Base-by-base conservation (phyloP, 2,113 vertebrate species). In the Gallinago undulata region DNA sequence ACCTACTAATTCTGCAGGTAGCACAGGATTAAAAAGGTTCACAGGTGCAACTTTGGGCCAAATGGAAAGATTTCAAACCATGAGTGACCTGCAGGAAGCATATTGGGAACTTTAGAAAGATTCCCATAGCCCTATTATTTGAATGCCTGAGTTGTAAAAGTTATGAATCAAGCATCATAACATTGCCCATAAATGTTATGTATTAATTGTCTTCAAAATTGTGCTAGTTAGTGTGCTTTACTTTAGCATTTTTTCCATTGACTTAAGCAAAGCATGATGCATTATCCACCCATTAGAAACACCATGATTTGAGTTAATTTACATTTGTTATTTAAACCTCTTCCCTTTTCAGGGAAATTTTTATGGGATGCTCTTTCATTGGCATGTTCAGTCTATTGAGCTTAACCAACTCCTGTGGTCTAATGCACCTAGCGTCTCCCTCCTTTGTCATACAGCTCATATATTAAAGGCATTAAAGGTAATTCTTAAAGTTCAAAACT, bases 401-500 rank as follows among this genome's bases (percentile, higher is more conserved):
- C 37, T 83, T 82, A 85, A 84, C 39, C 30, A 84, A 5, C 10
- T 86, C 59, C 35, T 77, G 55, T 60, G 62, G 33, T 69, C 45
- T 80, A 43, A 51, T 5, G 6, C 45, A 89, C 63, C 45, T 69
- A 66, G n/a, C 2, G 1, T 43, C 85, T 63, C 85, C 48, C 28
- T 89, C 28, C 37, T 91, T 93, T 93, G 59, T 73, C 41, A 60
- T 53, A 62, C 14, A 86, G 35, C 72, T 83, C 47, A 13, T 87
- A 31, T 68, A 78, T 83, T 94, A 83, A 81, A 87, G 51, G 30
- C 73, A 78, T 87, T 82, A 89, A 62, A 85, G 81, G 33, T 78
- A 48, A 56, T 89, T 89, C 72, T 64, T 90, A 92, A 60, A 48
- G 56, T 92, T 93, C 48, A 87, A 89, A 95, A 87, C 62, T 88